A percentile compares a stretch with the other conserved stretches of the same genome.
Conservation (phyloP, 2,888 invertebrate genomes). For the Polydrusus tereticollis region DNA sequence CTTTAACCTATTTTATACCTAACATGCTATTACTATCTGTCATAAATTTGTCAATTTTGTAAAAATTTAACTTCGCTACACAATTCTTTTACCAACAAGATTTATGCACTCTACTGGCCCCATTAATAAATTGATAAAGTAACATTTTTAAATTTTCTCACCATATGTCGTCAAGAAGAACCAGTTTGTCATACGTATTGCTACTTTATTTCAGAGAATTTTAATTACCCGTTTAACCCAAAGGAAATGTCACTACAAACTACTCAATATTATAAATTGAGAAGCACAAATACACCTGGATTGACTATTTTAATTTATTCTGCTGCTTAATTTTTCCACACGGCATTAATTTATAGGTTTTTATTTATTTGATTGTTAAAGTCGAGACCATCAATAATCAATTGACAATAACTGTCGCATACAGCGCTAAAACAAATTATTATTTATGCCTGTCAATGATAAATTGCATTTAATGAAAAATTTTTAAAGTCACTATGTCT, state of each 20-base stretch:
- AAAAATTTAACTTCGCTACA: neutral
- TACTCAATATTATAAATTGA: slow-evolving; percentile 5
- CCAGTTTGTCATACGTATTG: neutral
- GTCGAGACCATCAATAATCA: slow-evolving; percentile 47
- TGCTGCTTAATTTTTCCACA: slow-evolving; percentile 23
- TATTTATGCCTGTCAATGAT: slow-evolving; percentile 49
- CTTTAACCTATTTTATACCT: neutral
- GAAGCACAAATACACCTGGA: slow-evolving; percentile 28
- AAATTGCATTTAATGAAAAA: slow-evolving; percentile 45
- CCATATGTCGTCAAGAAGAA: slow-evolving; percentile 8
- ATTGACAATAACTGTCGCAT: slow-evolving; percentile 48
- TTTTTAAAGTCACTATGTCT: slow-evolving; percentile 36
- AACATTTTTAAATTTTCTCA: slow-evolving; percentile 6
- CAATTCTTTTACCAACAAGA: neutral
- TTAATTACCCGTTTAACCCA: slow-evolving; percentile 23
- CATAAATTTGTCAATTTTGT: slow-evolving; percentile 6
- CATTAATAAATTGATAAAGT: slow-evolving; percentile 2
- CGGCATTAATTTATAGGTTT: slow-evolving; percentile 37
- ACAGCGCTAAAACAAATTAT: slow-evolving; percentile 51
- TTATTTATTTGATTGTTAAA: slow-evolving; percentile 47
- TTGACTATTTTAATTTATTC: slow-evolving; percentile 31
- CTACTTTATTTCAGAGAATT: neutral
- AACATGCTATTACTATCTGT: neutral
- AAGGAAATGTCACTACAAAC: slow-evolving; percentile 1
- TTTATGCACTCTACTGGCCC: neutral